These are phyloP conservation scores for Agriotes lineatus DNA, from an alignment of 2,888 invertebrate genomes.

Conservation along the genomic window DNA sequence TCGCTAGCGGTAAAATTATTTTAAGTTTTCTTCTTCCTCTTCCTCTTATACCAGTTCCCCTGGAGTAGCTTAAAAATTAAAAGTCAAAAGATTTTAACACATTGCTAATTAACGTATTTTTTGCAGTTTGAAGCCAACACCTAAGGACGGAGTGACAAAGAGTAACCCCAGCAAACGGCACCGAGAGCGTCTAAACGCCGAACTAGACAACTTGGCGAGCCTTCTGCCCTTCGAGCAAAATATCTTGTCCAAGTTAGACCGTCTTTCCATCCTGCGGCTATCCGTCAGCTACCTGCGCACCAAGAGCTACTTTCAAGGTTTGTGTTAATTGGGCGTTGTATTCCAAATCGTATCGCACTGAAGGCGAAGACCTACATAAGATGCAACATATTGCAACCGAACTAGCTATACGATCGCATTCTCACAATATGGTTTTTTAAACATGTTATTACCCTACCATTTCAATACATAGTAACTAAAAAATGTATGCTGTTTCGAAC, in stretches of 20 bases:
- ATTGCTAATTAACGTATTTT: too few species aligned
- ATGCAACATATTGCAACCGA: background rate
- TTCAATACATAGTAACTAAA: too few species aligned
- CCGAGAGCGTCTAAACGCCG: slow-evolving; percentile 96
- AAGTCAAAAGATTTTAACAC: too few species aligned
- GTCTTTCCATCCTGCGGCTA: slow-evolving; percentile 96
- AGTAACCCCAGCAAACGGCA: slow-evolving; percentile 99
- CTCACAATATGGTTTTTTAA: too few species aligned
- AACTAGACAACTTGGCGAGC: slow-evolving; percentile 96
- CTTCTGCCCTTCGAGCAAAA: slow-evolving; percentile 97
- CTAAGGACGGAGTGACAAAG: slow-evolving; percentile 94
- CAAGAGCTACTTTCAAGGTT: slow-evolving; percentile 99
- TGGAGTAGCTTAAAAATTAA: too few species aligned
- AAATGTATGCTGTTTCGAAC: too few species aligned
- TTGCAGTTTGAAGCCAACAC: slow-evolving; percentile 92
- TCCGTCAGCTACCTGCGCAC: slow-evolving; percentile 98
- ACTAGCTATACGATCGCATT: too few species aligned
- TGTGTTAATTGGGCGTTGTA: slow-evolving; percentile 56
- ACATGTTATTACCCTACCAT: too few species aligned
- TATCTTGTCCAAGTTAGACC: slow-evolving; percentile 97
- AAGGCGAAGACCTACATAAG: background rate
- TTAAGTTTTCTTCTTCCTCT: too few species aligned
- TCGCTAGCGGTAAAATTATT: too few species aligned
- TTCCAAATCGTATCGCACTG: background rate
- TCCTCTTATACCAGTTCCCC: too few species aligned